Percentiles rank a stretch among this genome's conserved stretches.
phyloP scores from a whole-genome alignment of 1,140 invertebrate species.

The Drosophila pruinosa region DNA sequence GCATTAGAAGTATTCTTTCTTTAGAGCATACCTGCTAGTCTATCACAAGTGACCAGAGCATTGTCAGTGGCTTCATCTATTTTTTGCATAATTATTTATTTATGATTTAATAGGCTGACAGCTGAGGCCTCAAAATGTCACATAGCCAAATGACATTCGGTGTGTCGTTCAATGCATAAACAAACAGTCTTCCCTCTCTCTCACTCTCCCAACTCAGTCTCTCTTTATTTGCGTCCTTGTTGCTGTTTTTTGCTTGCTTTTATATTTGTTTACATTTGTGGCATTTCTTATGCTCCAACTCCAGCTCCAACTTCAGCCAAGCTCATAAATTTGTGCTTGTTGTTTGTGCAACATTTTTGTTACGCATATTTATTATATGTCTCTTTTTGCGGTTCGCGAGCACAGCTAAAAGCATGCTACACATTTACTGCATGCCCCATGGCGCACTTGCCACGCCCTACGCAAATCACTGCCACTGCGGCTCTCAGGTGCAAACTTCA shows the following conservation, averaged over 20 bases:
- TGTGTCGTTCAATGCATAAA: constrained; percentile 16
- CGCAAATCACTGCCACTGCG: constrained; percentile 34
- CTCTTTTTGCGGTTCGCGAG: constrained; percentile 13
- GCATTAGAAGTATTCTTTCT: neutral
- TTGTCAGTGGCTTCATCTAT: constrained; percentile 1
- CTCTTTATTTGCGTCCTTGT: neutral
- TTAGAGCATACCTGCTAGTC: neutral
- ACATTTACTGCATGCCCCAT: constrained; percentile 12
- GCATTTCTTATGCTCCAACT: constrained; percentile 24
- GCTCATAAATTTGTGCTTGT: constrained; percentile 54
- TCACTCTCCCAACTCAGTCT: neutral
- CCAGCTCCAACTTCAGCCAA: too few relatives aligned
- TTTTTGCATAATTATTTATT: constrained; percentile 43
- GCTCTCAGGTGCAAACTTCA: constrained; percentile 67
- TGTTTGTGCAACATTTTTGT: constrained; percentile 50
- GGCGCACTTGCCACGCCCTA: constrained; percentile 33
- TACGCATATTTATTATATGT: constrained; percentile 46
- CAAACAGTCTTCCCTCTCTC: constrained; percentile 7
- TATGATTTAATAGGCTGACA: constrained; percentile 42
- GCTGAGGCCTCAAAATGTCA: constrained; percentile 34
- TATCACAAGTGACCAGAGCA: neutral
- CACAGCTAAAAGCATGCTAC: constrained; percentile 48
- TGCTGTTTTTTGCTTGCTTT: neutral
- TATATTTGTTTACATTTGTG: constrained; percentile 24
- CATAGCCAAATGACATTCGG: constrained; percentile 18